Percentiles rank a stretch among this genome's conserved stretches.
These are phyloP conservation scores for Lypha dubia DNA, from an alignment of 2,888 invertebrate species.

Conservation along the genomic window DNA sequence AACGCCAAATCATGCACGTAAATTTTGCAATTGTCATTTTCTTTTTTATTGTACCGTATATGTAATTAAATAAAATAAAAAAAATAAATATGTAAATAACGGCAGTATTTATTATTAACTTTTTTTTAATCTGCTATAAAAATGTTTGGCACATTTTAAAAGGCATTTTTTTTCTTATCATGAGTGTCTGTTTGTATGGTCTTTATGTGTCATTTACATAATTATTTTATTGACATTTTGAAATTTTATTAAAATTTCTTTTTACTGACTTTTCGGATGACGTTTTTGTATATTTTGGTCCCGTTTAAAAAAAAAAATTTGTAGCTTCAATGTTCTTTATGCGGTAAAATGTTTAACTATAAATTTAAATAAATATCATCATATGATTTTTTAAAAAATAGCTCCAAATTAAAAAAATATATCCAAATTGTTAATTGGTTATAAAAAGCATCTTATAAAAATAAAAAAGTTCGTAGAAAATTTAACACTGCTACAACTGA, in stretches of 20 bases:
- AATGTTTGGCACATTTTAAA: constrained; percentile 71
- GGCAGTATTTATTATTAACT: constrained; percentile 49
- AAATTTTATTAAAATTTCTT: constrained; percentile 3
- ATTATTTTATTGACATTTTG: constrained; percentile 2
- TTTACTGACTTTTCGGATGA: constrained; percentile 26
- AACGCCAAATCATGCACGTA: too few relatives aligned
- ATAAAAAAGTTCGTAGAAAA: too few relatives aligned
- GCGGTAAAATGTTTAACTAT: constrained; percentile 25
- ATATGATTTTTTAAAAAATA: too few relatives aligned
- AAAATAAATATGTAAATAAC: constrained; percentile 20
- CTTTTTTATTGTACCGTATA: too few relatives aligned
- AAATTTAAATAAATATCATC: too few relatives aligned
- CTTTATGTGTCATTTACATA: constrained; percentile 7
- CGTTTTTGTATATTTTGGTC: constrained; percentile 55
- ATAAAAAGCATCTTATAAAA: too few relatives aligned
- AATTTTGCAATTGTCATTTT: too few relatives aligned
- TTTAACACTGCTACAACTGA: too few relatives aligned
- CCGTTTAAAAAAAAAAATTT: constrained; percentile 40
- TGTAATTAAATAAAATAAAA: neutral
- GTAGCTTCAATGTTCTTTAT: neutral
- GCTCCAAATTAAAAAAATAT: too few relatives aligned
- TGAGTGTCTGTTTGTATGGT: constrained; percentile 28
- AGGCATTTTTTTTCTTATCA: constrained; percentile 56
- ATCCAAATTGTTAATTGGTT: too few relatives aligned
- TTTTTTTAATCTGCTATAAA: constrained; percentile 58